phyloP scores from a whole-genome alignment of 1,140 invertebrate genomes.

The Bombus sylvicola region DNA sequence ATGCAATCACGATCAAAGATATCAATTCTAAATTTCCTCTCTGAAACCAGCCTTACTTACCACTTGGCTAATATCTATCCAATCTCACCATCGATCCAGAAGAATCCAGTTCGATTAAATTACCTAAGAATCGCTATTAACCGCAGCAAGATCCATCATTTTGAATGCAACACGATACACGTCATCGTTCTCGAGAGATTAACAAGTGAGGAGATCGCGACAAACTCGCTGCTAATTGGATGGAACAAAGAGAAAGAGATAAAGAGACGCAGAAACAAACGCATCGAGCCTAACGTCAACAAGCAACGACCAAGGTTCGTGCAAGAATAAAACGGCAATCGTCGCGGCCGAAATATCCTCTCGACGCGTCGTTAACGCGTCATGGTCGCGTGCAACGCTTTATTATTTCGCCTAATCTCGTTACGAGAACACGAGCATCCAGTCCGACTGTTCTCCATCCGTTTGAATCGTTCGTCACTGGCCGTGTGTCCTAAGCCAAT shows the following conservation, averaged over 20 bases:
- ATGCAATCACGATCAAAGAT: not conserved
- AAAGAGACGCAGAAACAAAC: no score
- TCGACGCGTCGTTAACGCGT: slow-evolving; percentile 5
- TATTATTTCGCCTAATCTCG: not conserved
- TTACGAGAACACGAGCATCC: not conserved
- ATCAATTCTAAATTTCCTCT: not conserved
- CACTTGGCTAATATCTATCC: not conserved
- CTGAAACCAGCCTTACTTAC: not conserved
- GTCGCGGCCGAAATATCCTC: not conserved
- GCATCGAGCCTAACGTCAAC: slow-evolving; percentile 1
- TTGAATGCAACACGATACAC: not conserved
- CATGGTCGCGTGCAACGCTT: not conserved
- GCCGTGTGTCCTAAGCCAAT: slow-evolving; percentile 3
- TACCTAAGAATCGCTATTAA: not conserved
- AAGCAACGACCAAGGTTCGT: not conserved
- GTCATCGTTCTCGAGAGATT: not conserved
- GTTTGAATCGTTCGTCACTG: not conserved
- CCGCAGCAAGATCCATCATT: not conserved
- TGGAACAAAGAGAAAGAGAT: not conserved
- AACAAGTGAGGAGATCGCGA: not conserved
- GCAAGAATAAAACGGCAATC: not conserved
- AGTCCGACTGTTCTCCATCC: not conserved
- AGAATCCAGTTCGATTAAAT: not conserved
- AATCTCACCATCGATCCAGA: not conserved
- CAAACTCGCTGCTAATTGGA: slow-evolving; percentile 4